Evolutionary conservation across 37 sponge, comb jelly and placozoan genomes (phyloP), one percentile per base, ranked within the genome.

Genomic region (Halisarca cf. caerulea): DNA sequence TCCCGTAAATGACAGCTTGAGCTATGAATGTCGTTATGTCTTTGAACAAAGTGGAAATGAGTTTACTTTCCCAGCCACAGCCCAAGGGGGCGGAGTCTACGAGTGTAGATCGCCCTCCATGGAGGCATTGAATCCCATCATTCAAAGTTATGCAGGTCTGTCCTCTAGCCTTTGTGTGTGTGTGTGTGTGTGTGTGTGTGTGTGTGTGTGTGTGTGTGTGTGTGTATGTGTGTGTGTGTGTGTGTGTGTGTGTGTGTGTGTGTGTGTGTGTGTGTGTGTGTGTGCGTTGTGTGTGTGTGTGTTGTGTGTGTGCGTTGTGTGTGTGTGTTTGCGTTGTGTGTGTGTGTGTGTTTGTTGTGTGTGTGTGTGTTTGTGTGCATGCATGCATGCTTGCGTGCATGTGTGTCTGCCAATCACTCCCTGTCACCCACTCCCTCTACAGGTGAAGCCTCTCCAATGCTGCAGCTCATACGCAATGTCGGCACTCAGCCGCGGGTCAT

Each of bases 171-270:
- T 24, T 2, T 58, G 25, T 78, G 61, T 28, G 85, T 75, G 66
- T 85, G 43, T 85, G 79, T 59, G 62, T 80, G 30, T 80, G 34
- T 80, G 59, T 80, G 40, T 80, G 59, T 80, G 34, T 54, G 59
- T 57, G 21, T 80, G 59, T 80, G 59, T 80, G 59, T 80, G 59
- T 55, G 9, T 20, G 34, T 55, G 59, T 80, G 59, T 80, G 59
- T 54, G 34, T 57, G 9, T 55, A 34, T 80, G 59, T 80, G 59
- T 80, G 59, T 57, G 36, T 80, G 59, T 80, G 35, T 55, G 37
- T 80, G 59, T 80, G 59, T 80, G 35, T 80, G 59, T 35, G 15
- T 80, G 59, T 80, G 59, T 80, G 59, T 57, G 33, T 58, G 80
- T 54, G 80, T 54, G 80, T 80, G 80, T n/a, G 38, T 54, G 54